Conservation (phyloP, 1,140 invertebrate species). For the Drosophila bipectinata region DNA sequence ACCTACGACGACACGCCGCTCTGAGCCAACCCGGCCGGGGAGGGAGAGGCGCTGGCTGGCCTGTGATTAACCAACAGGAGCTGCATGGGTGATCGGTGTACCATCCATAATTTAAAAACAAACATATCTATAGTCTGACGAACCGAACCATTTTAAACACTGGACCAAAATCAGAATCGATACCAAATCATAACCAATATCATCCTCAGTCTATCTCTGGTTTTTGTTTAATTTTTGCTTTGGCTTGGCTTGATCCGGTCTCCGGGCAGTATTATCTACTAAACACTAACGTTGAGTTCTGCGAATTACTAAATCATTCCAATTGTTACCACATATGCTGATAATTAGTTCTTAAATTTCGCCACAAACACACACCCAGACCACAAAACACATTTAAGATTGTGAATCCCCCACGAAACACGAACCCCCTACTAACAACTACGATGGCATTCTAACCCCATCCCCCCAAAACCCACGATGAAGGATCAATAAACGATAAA, state of each 20-base stretch:
- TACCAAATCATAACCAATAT: constrained; percentile 20
- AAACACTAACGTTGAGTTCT: constrained; percentile 40
- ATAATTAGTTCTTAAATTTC: constrained; percentile 39
- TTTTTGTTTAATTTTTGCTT: constrained; percentile 39
- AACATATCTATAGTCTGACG: constrained; percentile 34
- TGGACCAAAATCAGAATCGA: constrained; percentile 30
- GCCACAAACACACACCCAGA: constrained; percentile 13
- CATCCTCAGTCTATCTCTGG: constrained; percentile 10
- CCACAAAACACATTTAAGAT: constrained; percentile 36
- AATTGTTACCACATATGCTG: constrained; percentile 28
- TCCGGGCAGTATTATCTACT: constrained; percentile 17
- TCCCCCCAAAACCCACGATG: constrained; percentile 17
- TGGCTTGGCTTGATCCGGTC: constrained; percentile 27
- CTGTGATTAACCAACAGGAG: constrained; percentile 23
- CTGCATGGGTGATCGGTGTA: constrained; percentile 28
- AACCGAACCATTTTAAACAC: constrained; percentile 23
- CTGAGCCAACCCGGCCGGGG: constrained; percentile 43
- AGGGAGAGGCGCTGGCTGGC: constrained; percentile 2
- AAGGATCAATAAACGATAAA: constrained; percentile 46
- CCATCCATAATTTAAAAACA: background rate
- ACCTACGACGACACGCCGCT: constrained; percentile 75
- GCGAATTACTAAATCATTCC: constrained; percentile 52
- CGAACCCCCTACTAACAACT: constrained; percentile 29
- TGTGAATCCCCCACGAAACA: constrained; percentile 43
- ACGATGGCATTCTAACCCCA: constrained; percentile 15